Conservation (phyloP, 37 sponge, comb jelly and placozoan species). For the Spongilla lacustris region DNA sequence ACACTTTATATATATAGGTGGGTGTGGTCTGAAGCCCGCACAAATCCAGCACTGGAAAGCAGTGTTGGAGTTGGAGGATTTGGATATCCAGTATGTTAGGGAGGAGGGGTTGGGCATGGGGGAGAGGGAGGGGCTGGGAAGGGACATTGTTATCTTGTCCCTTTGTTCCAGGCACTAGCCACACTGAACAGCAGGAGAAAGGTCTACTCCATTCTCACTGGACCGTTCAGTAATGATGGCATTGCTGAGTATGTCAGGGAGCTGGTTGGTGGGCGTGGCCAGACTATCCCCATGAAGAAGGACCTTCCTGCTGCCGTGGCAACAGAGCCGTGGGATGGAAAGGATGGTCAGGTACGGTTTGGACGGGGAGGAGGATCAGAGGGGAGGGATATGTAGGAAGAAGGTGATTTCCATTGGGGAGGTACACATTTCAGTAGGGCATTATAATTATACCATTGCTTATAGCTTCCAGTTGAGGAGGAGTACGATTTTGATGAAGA, state of each 20-base stretch:
- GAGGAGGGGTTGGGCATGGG: neutral
- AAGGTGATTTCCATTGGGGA: too few relatives aligned
- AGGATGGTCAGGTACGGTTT: slow-evolving; percentile 88
- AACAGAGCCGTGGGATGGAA: slow-evolving; percentile 95
- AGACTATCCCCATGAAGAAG: slow-evolving; percentile 48
- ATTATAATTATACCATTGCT: too few relatives aligned
- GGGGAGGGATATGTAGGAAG: neutral
- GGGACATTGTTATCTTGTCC: neutral
- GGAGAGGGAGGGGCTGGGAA: neutral
- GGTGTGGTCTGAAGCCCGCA: slow-evolving; percentile 92
- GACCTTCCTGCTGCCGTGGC: slow-evolving; percentile 61
- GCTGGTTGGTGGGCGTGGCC: slow-evolving; percentile 62
- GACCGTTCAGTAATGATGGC: slow-evolving; percentile 79
- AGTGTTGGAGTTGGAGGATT: slow-evolving; percentile 93
- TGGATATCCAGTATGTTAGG: slow-evolving; percentile 89
- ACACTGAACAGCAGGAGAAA: slow-evolving; percentile 79
- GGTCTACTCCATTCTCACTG: slow-evolving; percentile 73
- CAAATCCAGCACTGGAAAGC: slow-evolving; percentile 70
- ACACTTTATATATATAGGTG: slow-evolving; percentile 58
- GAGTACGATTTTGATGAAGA: too few relatives aligned
- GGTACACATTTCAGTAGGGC: too few relatives aligned
- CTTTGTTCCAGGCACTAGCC: slow-evolving; percentile 70
- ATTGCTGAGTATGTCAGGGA: slow-evolving; percentile 84
- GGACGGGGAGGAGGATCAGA: neutral
- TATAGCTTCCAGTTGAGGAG: too few relatives aligned